A percentile compares a stretch with the other conserved stretches of the same genome.
Conservation (phyloP, 1,140 invertebrate genomes). For the Aphelinus atriplicis region DNA sequence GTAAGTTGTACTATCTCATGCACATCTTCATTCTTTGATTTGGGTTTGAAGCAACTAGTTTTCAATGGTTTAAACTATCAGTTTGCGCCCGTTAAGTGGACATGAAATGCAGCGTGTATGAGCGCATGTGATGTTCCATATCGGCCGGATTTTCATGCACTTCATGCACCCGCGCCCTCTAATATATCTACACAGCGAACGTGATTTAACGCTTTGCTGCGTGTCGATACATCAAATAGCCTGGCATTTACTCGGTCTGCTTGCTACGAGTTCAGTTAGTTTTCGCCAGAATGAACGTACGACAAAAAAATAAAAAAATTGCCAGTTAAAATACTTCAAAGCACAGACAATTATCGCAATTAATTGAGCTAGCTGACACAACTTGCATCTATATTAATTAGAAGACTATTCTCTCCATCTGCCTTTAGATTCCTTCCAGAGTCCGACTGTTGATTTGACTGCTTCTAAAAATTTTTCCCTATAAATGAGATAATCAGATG, state of each 20-base stretch:
- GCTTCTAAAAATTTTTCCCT: no score
- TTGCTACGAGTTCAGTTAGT: no score
- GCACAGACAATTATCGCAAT: background rate
- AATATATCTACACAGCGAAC: background rate
- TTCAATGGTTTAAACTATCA: background rate
- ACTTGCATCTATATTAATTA: background rate
- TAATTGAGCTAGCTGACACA: background rate
- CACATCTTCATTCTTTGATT: background rate
- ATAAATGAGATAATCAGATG: no score
- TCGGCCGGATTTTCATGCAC: background rate
- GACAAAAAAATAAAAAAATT: background rate
- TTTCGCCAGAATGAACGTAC: background rate
- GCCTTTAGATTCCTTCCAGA: no score
- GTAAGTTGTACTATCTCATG: no score
- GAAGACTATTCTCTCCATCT: no score
- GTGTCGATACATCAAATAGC: background rate
- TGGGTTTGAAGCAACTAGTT: background rate
- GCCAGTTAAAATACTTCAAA: background rate
- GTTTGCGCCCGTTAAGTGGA: background rate
- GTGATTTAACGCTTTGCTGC: constrained; percentile 11
- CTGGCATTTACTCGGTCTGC: background rate
- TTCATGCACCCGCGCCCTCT: background rate
- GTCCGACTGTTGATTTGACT: no score
- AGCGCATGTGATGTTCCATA: no score
- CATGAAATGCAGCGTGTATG: no score